Percentiles rank a stretch among this genome's conserved stretches.
These are phyloP conservation scores for Dioctria rufipes DNA, from an alignment of 2,888 invertebrate genomes.

Conservation along the genomic window DNA sequence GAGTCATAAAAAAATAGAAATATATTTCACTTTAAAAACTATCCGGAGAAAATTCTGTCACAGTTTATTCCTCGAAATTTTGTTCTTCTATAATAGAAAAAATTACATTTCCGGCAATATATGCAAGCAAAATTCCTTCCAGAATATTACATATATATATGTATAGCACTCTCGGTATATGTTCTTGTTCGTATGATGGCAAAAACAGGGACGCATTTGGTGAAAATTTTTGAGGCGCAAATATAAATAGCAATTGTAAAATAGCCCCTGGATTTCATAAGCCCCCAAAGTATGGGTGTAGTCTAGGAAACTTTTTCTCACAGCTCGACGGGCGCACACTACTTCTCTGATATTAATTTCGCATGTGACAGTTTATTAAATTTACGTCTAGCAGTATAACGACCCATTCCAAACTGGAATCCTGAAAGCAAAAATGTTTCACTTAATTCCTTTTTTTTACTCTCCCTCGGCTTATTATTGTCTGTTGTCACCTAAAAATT, in stretches of 20 bases:
- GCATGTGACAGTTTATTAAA: conserved; percentile 45
- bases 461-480: conserved; percentile 27
- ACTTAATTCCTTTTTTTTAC: background rate
- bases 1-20: too few species aligned
- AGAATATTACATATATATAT: background rate
- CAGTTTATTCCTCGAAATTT: too few species aligned
- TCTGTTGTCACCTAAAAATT: conserved; percentile 5
- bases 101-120: conserved; percentile 23
- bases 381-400: conserved; percentile 34
- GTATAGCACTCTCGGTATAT: too few species aligned
- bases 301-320: background rate
- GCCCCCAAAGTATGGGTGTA: background rate
- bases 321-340: background rate
- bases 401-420: conserved; percentile 7
- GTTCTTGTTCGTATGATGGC: background rate
- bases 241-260: conserved; percentile 28
- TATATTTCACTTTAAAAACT: too few species aligned
- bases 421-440: conserved; percentile 7
- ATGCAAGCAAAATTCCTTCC: conserved; percentile 20
- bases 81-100: too few species aligned
- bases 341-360: conserved; percentile 13
- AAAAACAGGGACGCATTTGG: conserved; percentile 19
- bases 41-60: too few species aligned
- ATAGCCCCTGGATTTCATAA: conserved; percentile 23
- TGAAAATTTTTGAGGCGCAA: conserved; percentile 32